These are phyloP conservation scores for Empidonax traillii DNA, from an alignment of 2,113 vertebrate species.

Conservation along the genomic window DNA sequence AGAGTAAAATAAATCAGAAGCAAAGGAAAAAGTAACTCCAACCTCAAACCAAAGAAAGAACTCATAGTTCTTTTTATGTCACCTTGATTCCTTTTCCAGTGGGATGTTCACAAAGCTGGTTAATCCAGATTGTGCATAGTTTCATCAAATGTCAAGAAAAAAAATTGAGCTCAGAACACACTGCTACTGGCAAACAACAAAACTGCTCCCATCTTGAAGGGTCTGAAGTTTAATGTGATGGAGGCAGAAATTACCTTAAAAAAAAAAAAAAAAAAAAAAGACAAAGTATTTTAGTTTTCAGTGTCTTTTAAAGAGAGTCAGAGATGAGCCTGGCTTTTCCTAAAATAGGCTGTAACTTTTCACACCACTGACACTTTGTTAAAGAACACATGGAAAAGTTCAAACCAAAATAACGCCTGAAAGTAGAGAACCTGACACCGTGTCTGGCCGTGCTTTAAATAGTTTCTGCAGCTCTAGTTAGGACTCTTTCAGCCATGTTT, in stretches of 20 bases:
- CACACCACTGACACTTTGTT: neutral
- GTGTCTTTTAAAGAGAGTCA: neutral
- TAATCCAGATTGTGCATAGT: neutral
- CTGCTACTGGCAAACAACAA: neutral
- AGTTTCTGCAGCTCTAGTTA: neutral
- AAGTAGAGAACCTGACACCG: neutral
- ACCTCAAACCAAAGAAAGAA: rapidly evolving
- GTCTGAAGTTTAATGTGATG: rapidly evolving
- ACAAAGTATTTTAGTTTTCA: neutral
- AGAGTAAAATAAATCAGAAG: neutral
- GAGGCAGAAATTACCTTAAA: neutral
- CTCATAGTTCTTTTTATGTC: neutral
- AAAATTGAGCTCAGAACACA: neutral
- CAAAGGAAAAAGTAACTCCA: neutral
- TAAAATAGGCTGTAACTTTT: conserved; percentile 4
- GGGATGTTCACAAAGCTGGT: neutral
- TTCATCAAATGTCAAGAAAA: neutral
- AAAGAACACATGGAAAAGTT: conserved; percentile 21
- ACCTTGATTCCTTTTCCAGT: neutral
- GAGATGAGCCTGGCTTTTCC: conserved; percentile 2
- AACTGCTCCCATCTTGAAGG: neutral
- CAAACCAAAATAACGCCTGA: neutral
- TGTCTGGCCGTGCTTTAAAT: conserved; percentile 11
- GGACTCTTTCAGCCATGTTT: neutral
- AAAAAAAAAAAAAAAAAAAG: neutral